phyloP scores from a whole-genome alignment of 2,888 invertebrate genomes.

The Apoderus coryli region DNA sequence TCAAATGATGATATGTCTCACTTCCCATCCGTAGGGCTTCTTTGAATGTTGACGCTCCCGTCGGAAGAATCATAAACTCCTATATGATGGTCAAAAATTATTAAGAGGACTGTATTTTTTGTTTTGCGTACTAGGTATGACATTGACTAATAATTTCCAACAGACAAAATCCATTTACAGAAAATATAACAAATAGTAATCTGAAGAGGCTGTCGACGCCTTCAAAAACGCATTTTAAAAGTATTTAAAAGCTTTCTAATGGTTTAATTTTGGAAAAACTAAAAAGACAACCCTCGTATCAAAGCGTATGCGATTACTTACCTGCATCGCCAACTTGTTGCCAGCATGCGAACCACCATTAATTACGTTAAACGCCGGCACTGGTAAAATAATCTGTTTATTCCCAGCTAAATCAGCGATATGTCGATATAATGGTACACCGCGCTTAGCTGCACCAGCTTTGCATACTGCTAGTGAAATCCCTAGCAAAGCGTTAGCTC shows the following conservation, averaged over 20 bases:
- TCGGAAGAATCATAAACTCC: conserved; percentile 34
- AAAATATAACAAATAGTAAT: no score
- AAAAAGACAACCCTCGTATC: conserved; percentile 1
- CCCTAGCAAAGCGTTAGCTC: conserved; percentile 95
- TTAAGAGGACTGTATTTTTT: no score
- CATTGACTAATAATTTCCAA: no score
- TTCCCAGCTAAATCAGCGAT: conserved; percentile 93
- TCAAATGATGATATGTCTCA: conserved; percentile 92
- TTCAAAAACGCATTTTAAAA: no score
- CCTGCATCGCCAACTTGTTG: conserved; percentile 91
- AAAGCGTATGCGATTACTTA: no score
- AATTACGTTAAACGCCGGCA: conserved; percentile 98
- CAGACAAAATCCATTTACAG: no score
- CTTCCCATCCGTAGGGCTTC: conserved; percentile 99
- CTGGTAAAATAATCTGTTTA: conserved; percentile 78
- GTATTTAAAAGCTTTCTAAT: neutral
- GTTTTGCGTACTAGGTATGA: no score
- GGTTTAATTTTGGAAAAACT: neutral
- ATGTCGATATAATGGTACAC: conserved; percentile 76
- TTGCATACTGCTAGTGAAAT: conserved; percentile 94
- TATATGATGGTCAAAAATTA: conserved; percentile 16
- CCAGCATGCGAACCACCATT: conserved; percentile 99
- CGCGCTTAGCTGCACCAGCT: conserved; percentile 94
- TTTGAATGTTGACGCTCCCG: conserved; percentile 80
- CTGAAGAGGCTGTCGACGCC: no score